Evolutionary conservation across 2,797 vertebrate genomes (phyloP).

Genomic region (Australoheros facetus): DNA sequence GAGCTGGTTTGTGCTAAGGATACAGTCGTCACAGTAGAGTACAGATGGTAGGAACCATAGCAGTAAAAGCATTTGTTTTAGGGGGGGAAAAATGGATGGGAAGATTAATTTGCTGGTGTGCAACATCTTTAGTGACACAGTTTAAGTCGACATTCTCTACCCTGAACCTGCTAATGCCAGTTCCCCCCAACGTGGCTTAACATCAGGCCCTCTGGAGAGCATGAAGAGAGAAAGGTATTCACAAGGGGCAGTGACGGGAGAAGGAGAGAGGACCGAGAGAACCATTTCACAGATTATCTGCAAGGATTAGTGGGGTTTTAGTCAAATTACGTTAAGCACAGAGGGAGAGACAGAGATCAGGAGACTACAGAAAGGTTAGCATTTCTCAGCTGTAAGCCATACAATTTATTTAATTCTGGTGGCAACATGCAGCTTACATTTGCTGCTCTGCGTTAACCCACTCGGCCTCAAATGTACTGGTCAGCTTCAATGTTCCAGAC

Average conservation of each 20-base stretch:
- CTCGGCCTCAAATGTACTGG: neutral
- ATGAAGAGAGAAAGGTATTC: slow-evolving; percentile 74
- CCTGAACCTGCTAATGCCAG: slow-evolving; percentile 72
- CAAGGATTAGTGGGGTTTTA: slow-evolving; percentile 85
- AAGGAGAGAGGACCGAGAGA: slow-evolving; percentile 77
- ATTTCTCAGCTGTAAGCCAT: slow-evolving; percentile 83
- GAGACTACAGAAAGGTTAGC: slow-evolving; percentile 80
- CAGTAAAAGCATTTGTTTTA: slow-evolving; percentile 80
- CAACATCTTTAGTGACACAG: slow-evolving; percentile 80
- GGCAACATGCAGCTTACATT: slow-evolving; percentile 61
- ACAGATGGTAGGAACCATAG: slow-evolving; percentile 62
- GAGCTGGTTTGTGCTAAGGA: slow-evolving; percentile 23
- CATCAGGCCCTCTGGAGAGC: slow-evolving; percentile 56
- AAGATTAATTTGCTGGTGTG: slow-evolving; percentile 80
- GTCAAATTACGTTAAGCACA: slow-evolving; percentile 85
- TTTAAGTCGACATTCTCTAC: slow-evolving; percentile 66
- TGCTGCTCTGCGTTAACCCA: slow-evolving; percentile 29
- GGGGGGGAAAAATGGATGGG: slow-evolving; percentile 59
- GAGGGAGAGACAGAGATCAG: slow-evolving; percentile 82
- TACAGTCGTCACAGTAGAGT: slow-evolving; percentile 45
- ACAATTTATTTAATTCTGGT: slow-evolving; percentile 84
- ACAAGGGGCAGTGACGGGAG: slow-evolving; percentile 73
- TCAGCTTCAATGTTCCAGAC: neutral
- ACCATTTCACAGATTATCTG: slow-evolving; percentile 87
- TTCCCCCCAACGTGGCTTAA: slow-evolving; percentile 59